Percentiles rank a stretch among this genome's conserved stretches.
These are phyloP conservation scores for Aspidiotus destructor DNA, from an alignment of 2,888 invertebrate genomes.

Conservation along the genomic window DNA sequence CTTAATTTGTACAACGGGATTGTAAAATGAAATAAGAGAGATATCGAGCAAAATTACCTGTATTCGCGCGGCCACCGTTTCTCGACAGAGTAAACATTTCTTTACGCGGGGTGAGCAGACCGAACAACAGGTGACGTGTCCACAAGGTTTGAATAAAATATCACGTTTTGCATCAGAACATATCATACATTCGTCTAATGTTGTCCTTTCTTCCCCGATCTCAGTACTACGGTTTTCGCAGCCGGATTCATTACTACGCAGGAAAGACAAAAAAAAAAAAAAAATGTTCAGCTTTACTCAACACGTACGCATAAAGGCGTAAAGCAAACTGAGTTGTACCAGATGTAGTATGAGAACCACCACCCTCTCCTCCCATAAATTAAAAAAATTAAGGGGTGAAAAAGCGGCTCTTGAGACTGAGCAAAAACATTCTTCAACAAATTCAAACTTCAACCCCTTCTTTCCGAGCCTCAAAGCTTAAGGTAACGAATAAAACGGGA, in stretches of 20 bases:
- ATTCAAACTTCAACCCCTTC: no score
- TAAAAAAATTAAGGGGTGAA: no score
- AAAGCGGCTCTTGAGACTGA: no score
- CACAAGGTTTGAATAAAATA: conserved; percentile 80
- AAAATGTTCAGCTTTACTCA: not conserved
- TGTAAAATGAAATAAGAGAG: no score
- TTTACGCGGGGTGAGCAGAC: conserved; percentile 82
- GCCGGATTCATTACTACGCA: conserved; percentile 12
- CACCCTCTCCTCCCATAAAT: no score
- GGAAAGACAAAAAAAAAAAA: not conserved
- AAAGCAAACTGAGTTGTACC: no score
- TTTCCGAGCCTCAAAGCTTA: no score
- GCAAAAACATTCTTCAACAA: no score
- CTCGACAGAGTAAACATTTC: conserved; percentile 88
- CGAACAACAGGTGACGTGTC: conserved; percentile 87
- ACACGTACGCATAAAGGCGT: not conserved
- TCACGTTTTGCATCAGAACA: conserved; percentile 90
- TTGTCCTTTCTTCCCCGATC: conserved; percentile 41
- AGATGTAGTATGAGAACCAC: no score
- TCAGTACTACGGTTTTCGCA: conserved; percentile 18
- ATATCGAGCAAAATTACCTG: conserved; percentile 39
- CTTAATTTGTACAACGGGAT: no score
- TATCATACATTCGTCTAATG: conserved; percentile 83
- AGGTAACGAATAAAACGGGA: no score
- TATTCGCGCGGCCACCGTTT: conserved; percentile 65